Percentiles rank a stretch among this genome's conserved stretches.
These are phyloP conservation scores for Gymnoscopelus microlampas DNA, from an alignment of 2,797 vertebrate genomes.

Conservation along the genomic window DNA sequence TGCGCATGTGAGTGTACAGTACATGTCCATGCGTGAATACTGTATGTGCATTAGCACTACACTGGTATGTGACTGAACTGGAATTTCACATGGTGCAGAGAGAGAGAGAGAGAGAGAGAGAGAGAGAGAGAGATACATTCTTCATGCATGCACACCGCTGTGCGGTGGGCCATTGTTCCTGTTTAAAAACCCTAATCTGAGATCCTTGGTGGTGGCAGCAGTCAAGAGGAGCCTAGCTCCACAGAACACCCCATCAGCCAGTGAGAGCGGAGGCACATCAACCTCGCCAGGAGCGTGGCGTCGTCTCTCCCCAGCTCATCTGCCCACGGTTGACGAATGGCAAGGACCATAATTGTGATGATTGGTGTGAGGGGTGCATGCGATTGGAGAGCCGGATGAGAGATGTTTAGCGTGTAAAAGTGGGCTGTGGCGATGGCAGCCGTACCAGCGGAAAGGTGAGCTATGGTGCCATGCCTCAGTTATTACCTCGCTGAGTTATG, in stretches of 20 bases:
- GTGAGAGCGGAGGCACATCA: slow-evolving; percentile 40
- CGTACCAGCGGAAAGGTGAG: slow-evolving; percentile 49
- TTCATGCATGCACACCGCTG: neutral
- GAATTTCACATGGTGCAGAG: slow-evolving; percentile 11
- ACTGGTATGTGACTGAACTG: neutral
- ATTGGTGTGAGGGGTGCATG: slow-evolving; percentile 54
- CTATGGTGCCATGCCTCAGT: slow-evolving; percentile 60
- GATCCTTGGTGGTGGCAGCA: slow-evolving; percentile 21
- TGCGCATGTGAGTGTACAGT: neutral
- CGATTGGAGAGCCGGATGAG: slow-evolving; percentile 50
- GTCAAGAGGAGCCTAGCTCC: slow-evolving; percentile 40
- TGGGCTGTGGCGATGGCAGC: slow-evolving; percentile 44
- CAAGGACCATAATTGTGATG: slow-evolving; percentile 57
- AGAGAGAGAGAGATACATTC: neutral
- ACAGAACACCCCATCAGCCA: slow-evolving; percentile 26
- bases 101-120: neutral
- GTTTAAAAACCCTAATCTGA: slow-evolving; percentile 24
- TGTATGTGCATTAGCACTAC: neutral
- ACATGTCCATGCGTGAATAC: slow-evolving; percentile 4
- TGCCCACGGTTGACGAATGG: slow-evolving; percentile 52
- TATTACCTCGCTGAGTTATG: slow-evolving; percentile 69
- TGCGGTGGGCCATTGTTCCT: neutral
- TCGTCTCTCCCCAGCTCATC: slow-evolving; percentile 35
- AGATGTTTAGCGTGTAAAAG: slow-evolving; percentile 54
- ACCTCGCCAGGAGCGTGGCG: neutral